A percentile compares a stretch with the other conserved stretches of the same genome.
Evolutionary conservation across 2,888 invertebrate species (phyloP).

Genomic region (Dicyrtomina minuta): DNA sequence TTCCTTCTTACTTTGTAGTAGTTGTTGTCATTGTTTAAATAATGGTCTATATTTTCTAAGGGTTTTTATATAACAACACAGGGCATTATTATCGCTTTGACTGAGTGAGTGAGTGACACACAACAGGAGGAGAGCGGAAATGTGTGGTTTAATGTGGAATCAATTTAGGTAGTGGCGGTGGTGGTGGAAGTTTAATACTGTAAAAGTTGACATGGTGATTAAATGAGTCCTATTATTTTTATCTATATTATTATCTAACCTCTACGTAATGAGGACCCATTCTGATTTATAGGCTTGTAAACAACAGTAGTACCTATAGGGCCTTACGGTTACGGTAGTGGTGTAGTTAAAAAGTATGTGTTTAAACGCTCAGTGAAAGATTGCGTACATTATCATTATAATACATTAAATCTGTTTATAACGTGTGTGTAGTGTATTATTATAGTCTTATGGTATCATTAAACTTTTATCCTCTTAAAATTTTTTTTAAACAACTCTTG

Average conservation of each 20-base stretch:
- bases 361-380: too few relatives aligned
- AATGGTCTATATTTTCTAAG: not conserved
- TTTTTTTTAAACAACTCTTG: too few relatives aligned
- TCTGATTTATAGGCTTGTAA: not conserved
- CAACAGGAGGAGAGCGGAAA: not conserved
- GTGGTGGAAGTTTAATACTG: conserved; percentile 6
- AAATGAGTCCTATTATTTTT: conserved; percentile 25
- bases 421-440: too few relatives aligned
- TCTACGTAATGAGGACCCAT: not conserved
- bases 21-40: not conserved
- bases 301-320: too few relatives aligned
- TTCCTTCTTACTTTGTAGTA: not conserved
- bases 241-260: not conserved
- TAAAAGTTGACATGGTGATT: conserved; percentile 26
- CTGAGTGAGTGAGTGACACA: not conserved
- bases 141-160: conserved; percentile 5
- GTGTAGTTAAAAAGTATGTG: too few relatives aligned
- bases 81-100: too few relatives aligned
- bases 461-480: too few relatives aligned
- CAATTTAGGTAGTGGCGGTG: conserved; percentile 26
- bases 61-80: not conserved
- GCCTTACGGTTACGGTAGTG: too few relatives aligned
- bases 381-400: too few relatives aligned
- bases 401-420: too few relatives aligned
- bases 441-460: too few relatives aligned